These are phyloP conservation scores for Siniperca knerii DNA, from an alignment of 2,113 vertebrate species.

Conservation along the genomic window DNA sequence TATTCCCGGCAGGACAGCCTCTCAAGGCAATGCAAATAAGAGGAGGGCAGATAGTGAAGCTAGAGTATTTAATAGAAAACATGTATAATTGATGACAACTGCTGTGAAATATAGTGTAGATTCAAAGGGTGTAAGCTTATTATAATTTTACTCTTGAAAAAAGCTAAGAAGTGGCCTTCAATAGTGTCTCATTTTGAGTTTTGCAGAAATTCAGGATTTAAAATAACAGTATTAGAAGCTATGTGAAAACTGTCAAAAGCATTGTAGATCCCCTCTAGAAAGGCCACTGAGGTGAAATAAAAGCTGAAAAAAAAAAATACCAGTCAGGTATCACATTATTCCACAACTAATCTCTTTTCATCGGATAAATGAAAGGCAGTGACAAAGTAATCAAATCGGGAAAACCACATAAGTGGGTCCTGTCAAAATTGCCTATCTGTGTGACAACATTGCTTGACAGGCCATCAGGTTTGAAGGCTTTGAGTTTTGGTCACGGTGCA, in stretches of 20 bases:
- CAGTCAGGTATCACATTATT: constrained; percentile 18
- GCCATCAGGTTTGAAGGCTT: constrained; percentile 49
- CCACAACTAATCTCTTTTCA: constrained; percentile 38
- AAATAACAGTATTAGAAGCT: not conserved
- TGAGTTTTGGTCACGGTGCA: constrained; percentile 50
- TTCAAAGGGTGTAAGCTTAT: constrained; percentile 51
- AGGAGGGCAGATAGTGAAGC: constrained; percentile 48
- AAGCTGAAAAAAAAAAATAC: constrained; percentile 6
- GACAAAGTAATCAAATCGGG: constrained; percentile 57
- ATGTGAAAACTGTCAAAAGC: constrained; percentile 9
- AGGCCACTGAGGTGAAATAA: constrained; percentile 12
- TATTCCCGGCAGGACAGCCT: constrained; percentile 61
- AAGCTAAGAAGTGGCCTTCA: not conserved
- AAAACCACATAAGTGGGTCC: constrained; percentile 62
- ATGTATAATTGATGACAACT: constrained; percentile 76
- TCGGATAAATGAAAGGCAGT: constrained; percentile 43
- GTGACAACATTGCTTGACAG: constrained; percentile 42
- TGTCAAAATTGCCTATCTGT: constrained; percentile 57
- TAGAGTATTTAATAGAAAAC: constrained; percentile 70
- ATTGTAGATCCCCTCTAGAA: not conserved
- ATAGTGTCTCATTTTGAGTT: not conserved
- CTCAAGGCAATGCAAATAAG: constrained; percentile 73
- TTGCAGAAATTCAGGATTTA: not conserved
- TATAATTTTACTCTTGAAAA: constrained; percentile 39
- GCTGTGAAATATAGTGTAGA: constrained; percentile 42